phyloP scores from a whole-genome alignment of 2,113 vertebrate species.

The Okapia johnstoni region DNA sequence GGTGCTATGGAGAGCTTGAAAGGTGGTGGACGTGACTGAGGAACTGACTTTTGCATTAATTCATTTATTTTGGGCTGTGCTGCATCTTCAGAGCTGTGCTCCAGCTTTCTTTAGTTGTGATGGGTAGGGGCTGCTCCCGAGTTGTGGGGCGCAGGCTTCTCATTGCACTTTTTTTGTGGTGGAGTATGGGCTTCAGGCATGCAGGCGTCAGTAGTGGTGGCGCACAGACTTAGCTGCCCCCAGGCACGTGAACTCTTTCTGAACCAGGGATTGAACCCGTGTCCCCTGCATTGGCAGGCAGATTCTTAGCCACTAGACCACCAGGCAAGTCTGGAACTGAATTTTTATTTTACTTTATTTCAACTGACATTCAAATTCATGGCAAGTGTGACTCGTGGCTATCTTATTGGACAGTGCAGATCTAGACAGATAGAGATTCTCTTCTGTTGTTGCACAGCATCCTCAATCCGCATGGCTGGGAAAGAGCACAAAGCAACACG shows the following conservation, averaged over 20 bases:
- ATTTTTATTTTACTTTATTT: background rate
- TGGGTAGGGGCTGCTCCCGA: background rate
- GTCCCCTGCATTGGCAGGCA: background rate
- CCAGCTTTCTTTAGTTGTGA: background rate
- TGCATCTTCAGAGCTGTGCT: background rate
- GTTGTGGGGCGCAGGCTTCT: background rate
- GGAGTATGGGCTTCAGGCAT: fast-evolving
- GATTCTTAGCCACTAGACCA: background rate
- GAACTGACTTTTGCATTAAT: background rate
- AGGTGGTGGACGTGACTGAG: background rate
- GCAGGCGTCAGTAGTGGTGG: background rate
- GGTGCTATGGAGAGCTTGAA: no score
- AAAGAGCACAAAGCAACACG: fast-evolving
- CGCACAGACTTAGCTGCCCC: background rate
- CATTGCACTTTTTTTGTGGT: background rate
- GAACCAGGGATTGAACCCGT: background rate
- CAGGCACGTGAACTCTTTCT: background rate
- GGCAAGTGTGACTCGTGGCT: background rate
- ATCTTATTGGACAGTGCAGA: background rate
- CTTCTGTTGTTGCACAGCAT: background rate
- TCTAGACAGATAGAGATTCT: background rate
- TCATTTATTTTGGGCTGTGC: background rate
- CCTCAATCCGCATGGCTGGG: fast-evolving
- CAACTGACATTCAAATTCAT: background rate
- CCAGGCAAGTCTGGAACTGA: background rate